Percentiles rank a stretch among this genome's conserved stretches.
Conservation (phyloP, 2,888 invertebrate species). For the Ophonus ardosiacus region DNA sequence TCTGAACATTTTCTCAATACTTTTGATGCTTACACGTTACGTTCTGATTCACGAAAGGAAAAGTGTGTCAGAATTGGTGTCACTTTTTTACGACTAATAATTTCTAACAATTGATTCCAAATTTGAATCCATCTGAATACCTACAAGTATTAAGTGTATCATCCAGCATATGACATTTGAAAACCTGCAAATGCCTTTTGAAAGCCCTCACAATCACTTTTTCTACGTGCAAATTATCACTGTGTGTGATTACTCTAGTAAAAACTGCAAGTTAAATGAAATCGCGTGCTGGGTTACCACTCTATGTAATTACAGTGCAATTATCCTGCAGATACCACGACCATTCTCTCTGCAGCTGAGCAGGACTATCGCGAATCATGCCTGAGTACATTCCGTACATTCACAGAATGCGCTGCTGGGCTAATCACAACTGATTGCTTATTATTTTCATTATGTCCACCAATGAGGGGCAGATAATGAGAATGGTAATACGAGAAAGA, state of each 20-base stretch:
- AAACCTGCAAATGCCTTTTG: not conserved
- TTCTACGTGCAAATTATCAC: not conserved
- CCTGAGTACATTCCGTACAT: slow-evolving; percentile 6
- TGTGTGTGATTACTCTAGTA: not conserved
- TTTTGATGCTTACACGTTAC: too few relatives aligned
- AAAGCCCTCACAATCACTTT: not conserved
- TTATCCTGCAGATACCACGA: not conserved
- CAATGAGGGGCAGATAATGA: not conserved
- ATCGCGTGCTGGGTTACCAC: slow-evolving; percentile 12
- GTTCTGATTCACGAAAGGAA: too few relatives aligned
- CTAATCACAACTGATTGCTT: not conserved
- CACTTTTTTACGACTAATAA: too few relatives aligned
- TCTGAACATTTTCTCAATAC: too few relatives aligned
- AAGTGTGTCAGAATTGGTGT: too few relatives aligned
- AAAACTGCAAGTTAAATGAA: slow-evolving; percentile 36
- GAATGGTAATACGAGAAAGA: not conserved
- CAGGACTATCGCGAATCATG: not conserved
- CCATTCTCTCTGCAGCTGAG: not conserved
- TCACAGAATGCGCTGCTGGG: not conserved
- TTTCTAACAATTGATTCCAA: too few relatives aligned
- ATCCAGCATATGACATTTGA: not conserved
- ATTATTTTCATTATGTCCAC: not conserved
- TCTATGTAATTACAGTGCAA: slow-evolving; percentile 23
- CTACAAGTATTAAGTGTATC: too few relatives aligned
- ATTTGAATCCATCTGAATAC: too few relatives aligned